phyloP scores from a whole-genome alignment of 2,113 vertebrate species.

The Garra rufa region DNA sequence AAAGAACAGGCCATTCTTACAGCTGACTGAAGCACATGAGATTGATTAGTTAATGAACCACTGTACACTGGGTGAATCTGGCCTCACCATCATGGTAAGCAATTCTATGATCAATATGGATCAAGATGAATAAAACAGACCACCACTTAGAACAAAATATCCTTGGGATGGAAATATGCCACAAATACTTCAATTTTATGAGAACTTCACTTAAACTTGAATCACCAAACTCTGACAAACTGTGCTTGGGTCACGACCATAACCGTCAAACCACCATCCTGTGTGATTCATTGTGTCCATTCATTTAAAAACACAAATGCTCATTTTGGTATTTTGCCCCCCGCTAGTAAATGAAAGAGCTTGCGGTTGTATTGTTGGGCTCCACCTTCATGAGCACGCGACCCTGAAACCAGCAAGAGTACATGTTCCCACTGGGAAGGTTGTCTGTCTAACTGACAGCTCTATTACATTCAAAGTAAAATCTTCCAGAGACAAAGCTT shows the following conservation, averaged over 20 bases:
- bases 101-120: slow-evolving; percentile 30
- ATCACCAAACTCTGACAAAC: slow-evolving; percentile 15
- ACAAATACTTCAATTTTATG: slow-evolving; percentile 18
- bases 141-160: slow-evolving; percentile 14
- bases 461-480: not conserved
- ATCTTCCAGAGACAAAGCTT: slow-evolving; percentile 25
- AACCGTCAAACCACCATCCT: slow-evolving; percentile 34
- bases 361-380: not conserved
- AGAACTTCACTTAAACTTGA: slow-evolving; percentile 26
- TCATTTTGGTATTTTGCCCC: slow-evolving; percentile 26
- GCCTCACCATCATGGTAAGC: slow-evolving; percentile 23
- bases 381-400: slow-evolving; percentile 19
- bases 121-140: slow-evolving; percentile 36
- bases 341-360: slow-evolving; percentile 38
- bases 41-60: slow-evolving; percentile 36
- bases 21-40: not conserved
- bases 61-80: slow-evolving; percentile 7
- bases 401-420: slow-evolving; percentile 29
- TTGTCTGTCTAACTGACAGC: slow-evolving; percentile 11
- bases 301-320: slow-evolving; percentile 19
- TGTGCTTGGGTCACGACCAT: slow-evolving; percentile 15
- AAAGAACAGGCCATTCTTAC: slow-evolving; percentile 15
- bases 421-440: slow-evolving; percentile 18
- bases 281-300: slow-evolving; percentile 32
- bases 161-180: slow-evolving; percentile 16